These are phyloP conservation scores for Cariama cristata DNA, from an alignment of 2,113 vertebrate genomes.

Conservation along the genomic window DNA sequence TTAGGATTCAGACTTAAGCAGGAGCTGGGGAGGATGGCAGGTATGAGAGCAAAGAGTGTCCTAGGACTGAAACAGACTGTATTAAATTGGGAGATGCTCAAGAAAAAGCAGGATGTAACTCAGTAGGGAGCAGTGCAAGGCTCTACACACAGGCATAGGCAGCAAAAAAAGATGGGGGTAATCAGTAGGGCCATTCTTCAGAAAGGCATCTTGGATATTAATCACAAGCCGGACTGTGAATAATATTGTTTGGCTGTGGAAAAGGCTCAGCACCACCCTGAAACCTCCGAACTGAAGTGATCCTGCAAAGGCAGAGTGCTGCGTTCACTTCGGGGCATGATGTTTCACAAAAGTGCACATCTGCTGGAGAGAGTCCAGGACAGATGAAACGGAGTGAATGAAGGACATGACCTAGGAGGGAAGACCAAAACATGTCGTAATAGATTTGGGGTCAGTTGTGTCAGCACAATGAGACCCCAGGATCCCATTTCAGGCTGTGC, in stretches of 20 bases:
- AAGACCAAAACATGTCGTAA: neutral
- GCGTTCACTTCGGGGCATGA: accelerated
- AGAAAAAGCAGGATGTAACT: neutral
- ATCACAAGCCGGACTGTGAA: neutral
- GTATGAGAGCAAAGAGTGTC: neutral
- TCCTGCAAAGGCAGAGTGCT: neutral
- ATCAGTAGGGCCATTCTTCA: neutral
- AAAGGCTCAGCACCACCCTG: neutral
- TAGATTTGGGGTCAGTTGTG: neutral
- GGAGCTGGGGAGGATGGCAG: neutral
- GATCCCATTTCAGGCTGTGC: neutral
- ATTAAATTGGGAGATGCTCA: neutral
- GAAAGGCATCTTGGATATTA: neutral
- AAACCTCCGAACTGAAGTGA: neutral
- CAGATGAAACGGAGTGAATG: neutral
- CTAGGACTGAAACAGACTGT: neutral
- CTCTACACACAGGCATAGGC: neutral
- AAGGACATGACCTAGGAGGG: neutral
- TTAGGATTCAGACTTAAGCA: neutral
- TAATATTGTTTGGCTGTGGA: neutral
- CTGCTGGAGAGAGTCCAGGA: neutral
- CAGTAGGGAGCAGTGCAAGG: neutral
- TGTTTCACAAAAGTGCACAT: neutral
- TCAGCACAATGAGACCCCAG: neutral
- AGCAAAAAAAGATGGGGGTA: neutral